phyloP scores from a whole-genome alignment of 2,888 invertebrate genomes.

The Drosophila vallismaia region DNA sequence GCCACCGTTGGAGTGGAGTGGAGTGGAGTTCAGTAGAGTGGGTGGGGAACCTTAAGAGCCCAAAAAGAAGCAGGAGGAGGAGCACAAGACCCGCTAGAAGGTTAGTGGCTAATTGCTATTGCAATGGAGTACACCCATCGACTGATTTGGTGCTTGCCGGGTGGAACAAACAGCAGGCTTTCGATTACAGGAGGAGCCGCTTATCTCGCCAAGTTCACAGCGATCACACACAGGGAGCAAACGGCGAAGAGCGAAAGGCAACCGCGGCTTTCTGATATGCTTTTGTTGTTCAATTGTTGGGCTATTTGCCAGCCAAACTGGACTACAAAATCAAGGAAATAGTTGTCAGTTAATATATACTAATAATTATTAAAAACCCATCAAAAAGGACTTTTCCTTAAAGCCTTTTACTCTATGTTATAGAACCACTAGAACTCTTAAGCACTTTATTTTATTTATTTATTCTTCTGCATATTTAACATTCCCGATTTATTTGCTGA shows the following conservation, averaged over 20 bases:
- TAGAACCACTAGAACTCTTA: background rate
- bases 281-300: slow-evolving; percentile 40
- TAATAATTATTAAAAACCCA: background rate
- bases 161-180: slow-evolving; percentile 34
- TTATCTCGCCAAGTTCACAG: slow-evolving; percentile 61
- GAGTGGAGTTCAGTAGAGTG: no score
- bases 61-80: slow-evolving; percentile 1
- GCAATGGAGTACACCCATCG: slow-evolving; percentile 48
- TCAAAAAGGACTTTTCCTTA: background rate
- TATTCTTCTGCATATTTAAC: background rate
- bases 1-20: slow-evolving; percentile 14
- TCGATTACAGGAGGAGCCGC: slow-evolving; percentile 42
- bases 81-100: slow-evolving; percentile 34
- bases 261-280: slow-evolving; percentile 34
- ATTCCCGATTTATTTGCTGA: slow-evolving; percentile 7
- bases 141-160: slow-evolving; percentile 50
- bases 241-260: slow-evolving; percentile 19
- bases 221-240: slow-evolving; percentile 33
- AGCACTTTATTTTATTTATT: background rate
- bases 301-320: slow-evolving; percentile 37
- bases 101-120: slow-evolving; percentile 60
- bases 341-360: background rate
- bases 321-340: slow-evolving; percentile 31
- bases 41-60: slow-evolving; percentile 14
- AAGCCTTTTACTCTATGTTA: background rate